Base-by-base conservation (phyloP, 2,888 invertebrate genomes). In the Spialia ferax region DNA sequence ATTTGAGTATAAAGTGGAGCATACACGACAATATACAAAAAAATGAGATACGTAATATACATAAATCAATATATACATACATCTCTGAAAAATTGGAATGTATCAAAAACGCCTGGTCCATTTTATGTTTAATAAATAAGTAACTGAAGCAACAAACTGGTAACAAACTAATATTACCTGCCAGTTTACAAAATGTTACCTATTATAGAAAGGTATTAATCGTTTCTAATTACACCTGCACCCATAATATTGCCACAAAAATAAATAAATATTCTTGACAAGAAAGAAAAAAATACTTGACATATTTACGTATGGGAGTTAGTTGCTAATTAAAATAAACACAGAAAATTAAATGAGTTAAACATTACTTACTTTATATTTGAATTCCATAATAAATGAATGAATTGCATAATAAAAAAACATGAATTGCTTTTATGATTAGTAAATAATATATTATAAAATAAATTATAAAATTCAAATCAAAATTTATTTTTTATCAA, bases 1-100 rank as follows among this genome's bases (percentile, higher is more conserved):
- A 82, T 78, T 69, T 87, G 89, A 91, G 89, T 91, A 90, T 88
- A 86, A 83, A 82, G 71, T 72, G 75, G 74, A 73, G 74, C 70
- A 73, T 70, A 66, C 71, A 45, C 26, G 50, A 52, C 75, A 79
- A 77, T 76, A 75, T 73, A 74, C 63, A 73, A 74, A 68, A 69
- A 69, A 20, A 10, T 45, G 45, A 45, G 45, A 45, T 15, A 42
- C 15, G 1, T 10, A 45, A 23, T 54, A 57, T n/a, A n/a, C n/a
- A n/a, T 38, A 57, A 57, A 52, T 70, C 73, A 76, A 74, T 70
- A 77, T 79, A 77, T 78, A 81, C 73, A 81, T 71, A 80, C 64
- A 74, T 70, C 69, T 74, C 74, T 64, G 73, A 63, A 45, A 73
- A 67, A 63, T 72, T 78, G 74, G 74, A 76, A 78, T 75, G 76